A percentile compares a stretch with the other conserved stretches of the same genome.
phyloP scores from a whole-genome alignment of 2,888 invertebrate species.

The Xestia ashworthii region DNA sequence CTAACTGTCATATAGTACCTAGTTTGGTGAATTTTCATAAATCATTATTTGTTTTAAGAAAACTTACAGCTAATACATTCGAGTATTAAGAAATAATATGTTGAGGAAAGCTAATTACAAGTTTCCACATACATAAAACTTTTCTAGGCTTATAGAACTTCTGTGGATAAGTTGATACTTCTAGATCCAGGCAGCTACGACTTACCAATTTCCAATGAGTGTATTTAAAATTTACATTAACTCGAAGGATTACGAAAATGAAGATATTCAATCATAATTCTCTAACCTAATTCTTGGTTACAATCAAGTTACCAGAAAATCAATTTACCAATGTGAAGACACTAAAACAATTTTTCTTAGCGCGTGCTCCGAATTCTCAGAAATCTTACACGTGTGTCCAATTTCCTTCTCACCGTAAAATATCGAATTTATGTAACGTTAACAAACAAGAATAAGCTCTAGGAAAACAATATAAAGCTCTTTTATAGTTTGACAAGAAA shows the following conservation, averaged over 20 bases:
- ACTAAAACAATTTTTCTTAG: constrained; percentile 23
- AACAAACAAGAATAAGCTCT: neutral
- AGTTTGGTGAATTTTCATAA: too few species aligned
- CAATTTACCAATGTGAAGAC: constrained; percentile 15
- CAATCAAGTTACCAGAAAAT: constrained; percentile 15
- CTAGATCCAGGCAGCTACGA: too few species aligned
- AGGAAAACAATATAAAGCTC: neutral
- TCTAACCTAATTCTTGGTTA: neutral
- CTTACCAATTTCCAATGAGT: neutral
- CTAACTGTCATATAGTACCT: too few species aligned
- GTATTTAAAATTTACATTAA: neutral
- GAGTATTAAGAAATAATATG: too few species aligned
- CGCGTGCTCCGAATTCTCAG: constrained; percentile 41
- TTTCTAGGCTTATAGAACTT: too few species aligned
- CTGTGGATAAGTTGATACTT: too few species aligned
- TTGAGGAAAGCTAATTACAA: too few species aligned
- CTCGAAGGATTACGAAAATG: neutral
- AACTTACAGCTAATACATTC: too few species aligned
- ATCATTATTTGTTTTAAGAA: too few species aligned
- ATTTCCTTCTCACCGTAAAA: constrained; percentile 26
- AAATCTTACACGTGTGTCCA: constrained; percentile 34
- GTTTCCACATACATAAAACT: too few species aligned
- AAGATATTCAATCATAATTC: neutral
- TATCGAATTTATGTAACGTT: constrained; percentile 6
- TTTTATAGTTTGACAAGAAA: neutral